Conservation (phyloP, 2,797 vertebrate genomes). For the Nyctibius grandis region DNA sequence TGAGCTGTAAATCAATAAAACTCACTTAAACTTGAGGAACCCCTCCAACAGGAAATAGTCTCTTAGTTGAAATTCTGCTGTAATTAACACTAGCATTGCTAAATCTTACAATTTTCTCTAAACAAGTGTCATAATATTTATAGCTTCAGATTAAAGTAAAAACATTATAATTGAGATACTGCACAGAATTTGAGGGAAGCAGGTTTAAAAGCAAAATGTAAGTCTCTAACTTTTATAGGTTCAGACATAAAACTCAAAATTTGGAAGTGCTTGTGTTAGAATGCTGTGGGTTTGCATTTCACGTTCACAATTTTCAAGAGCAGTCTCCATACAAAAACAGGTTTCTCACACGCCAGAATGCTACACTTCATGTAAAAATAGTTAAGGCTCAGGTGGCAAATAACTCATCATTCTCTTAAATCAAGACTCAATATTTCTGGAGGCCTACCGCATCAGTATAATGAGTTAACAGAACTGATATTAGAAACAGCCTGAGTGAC, state of each 20-base stretch:
- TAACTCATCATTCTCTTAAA: background rate
- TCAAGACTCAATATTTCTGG: background rate
- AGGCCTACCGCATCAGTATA: background rate
- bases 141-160: background rate
- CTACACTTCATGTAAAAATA: background rate
- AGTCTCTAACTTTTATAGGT: background rate
- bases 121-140: background rate
- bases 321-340: background rate
- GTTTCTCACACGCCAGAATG: background rate
- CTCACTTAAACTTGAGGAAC: background rate
- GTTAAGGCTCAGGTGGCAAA: background rate
- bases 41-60: background rate
- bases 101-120: background rate
- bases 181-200: background rate
- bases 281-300: background rate
- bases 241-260: background rate
- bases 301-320: background rate
- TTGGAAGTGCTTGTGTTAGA: background rate
- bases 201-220: background rate
- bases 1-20: constrained; percentile 1
- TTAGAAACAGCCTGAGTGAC: background rate
- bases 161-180: background rate
- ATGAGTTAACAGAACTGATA: background rate
- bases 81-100: background rate
- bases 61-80: background rate